Percentiles rank a stretch among this genome's conserved stretches.
phyloP scores from a whole-genome alignment of 1,140 invertebrate species.

The Plutomurus gul region DNA sequence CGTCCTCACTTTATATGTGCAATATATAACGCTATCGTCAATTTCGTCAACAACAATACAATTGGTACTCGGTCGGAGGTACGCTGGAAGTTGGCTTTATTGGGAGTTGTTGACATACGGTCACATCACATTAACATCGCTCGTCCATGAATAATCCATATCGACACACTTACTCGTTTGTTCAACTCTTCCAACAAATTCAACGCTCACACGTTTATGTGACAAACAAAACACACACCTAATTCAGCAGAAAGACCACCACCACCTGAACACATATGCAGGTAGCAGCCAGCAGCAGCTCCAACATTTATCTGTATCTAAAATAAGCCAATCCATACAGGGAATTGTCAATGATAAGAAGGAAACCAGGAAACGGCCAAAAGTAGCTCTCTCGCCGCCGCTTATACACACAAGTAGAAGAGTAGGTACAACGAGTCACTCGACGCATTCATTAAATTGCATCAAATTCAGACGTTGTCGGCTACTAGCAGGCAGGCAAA shows the following conservation, averaged over 20 bases:
- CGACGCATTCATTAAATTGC: no score
- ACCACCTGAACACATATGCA: background rate
- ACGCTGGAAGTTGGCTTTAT: background rate
- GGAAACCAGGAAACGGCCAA: background rate
- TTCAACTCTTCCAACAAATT: background rate
- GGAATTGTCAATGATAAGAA: no score
- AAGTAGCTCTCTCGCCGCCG: background rate
- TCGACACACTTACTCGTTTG: conserved; percentile 18
- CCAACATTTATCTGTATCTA: background rate
- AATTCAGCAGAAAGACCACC: background rate
- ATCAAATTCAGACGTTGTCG: no score
- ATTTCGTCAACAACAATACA: no score
- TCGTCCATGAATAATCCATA: conserved; percentile 24
- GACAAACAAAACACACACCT: background rate
- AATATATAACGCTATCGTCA: no score
- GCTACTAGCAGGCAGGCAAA: no score
- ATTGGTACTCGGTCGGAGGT: no score
- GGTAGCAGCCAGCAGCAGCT: background rate
- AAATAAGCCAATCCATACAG: background rate
- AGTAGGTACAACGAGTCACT: no score
- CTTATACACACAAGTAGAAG: no score
- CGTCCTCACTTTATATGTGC: no score
- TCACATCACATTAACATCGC: background rate
- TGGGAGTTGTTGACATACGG: conserved; percentile 16
- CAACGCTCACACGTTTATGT: conserved; percentile 6